phyloP scores from a whole-genome alignment of 92 coral and sea anemone species.

The Chrysogorgia sp. region DNA sequence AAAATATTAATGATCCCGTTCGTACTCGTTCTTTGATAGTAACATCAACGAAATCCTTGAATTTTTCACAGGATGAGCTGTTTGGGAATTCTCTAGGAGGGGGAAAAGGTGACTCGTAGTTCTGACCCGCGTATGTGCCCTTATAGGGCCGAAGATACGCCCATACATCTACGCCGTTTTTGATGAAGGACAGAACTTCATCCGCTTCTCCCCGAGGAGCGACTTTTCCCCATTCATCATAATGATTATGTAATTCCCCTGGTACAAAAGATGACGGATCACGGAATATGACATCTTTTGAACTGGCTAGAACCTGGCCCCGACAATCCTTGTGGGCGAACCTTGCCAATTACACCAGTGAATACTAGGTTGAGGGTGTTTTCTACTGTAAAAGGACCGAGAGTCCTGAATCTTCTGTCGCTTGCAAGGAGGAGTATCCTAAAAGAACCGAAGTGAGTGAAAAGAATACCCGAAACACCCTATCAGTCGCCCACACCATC shows the following conservation, averaged over 20 bases:
- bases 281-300: slow-evolving; percentile 12
- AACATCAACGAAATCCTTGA: slow-evolving; percentile 55
- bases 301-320: not conserved
- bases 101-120: slow-evolving; percentile 56
- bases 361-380: slow-evolving; percentile 24
- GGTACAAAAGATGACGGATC: slow-evolving; percentile 55
- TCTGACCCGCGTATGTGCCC: slow-evolving; percentile 59
- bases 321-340: slow-evolving; percentile 57
- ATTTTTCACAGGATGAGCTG: slow-evolving; percentile 42
- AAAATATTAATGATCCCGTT: slow-evolving; percentile 56
- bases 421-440: slow-evolving; percentile 40
- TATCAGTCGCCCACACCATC: slow-evolving; percentile 36
- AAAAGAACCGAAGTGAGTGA: not conserved
- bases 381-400: slow-evolving; percentile 1
- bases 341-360: slow-evolving; percentile 71
- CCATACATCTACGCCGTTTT: slow-evolving; percentile 47
- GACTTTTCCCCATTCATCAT: slow-evolving; percentile 49
- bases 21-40: slow-evolving; percentile 61
- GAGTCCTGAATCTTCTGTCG: slow-evolving; percentile 25
- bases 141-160: slow-evolving; percentile 54
- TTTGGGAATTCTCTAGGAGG: slow-evolving; percentile 61
- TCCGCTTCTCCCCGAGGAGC: slow-evolving; percentile 44
- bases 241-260: slow-evolving; percentile 53
- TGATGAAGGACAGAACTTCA: slow-evolving; percentile 48
- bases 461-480: not conserved